Percentiles rank a stretch among this genome's conserved stretches.
These are phyloP conservation scores for Drosophila sturtevanti DNA, from an alignment of 1,140 invertebrate genomes.

Conservation along the genomic window DNA sequence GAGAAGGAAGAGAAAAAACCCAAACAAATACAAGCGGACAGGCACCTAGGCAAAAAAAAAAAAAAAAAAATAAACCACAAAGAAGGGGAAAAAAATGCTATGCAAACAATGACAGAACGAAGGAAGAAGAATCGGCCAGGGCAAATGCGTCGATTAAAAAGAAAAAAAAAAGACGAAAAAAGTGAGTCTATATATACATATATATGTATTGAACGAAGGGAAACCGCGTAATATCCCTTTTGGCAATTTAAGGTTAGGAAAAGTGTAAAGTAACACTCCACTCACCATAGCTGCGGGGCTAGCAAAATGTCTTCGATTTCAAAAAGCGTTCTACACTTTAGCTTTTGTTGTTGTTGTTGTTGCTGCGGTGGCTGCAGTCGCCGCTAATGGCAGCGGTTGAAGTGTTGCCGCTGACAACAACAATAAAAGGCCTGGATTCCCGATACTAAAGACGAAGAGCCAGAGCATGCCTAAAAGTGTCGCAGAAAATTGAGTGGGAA, in stretches of 20 bases:
- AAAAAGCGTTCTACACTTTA: conserved; percentile 56
- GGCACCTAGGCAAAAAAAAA: conserved; percentile 20
- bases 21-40: conserved; percentile 41
- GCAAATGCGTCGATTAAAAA: conserved; percentile 49
- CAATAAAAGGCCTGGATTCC: conserved; percentile 17
- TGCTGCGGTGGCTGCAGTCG: conserved; percentile 51
- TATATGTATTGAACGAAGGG: conserved; percentile 32
- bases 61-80: conserved; percentile 21
- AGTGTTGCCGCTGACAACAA: conserved; percentile 75
- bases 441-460: conserved; percentile 38
- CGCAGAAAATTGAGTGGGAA: conserved; percentile 68
- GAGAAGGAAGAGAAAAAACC: conserved; percentile 36
- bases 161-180: conserved; percentile 39
- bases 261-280: conserved; percentile 56
- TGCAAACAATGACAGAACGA: conserved; percentile 55
- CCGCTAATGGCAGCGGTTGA: conserved; percentile 57
- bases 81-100: conserved; percentile 11
- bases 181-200: conserved; percentile 15
- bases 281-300: conserved; percentile 27
- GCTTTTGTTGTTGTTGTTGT: conserved; percentile 14
- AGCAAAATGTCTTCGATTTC: conserved; percentile 72
- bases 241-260: conserved; percentile 74
- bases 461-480: conserved; percentile 60
- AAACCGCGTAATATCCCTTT: conserved; percentile 70
- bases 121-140: conserved; percentile 5